Evolutionary conservation across 2,797 vertebrate genomes (phyloP).

Genomic region (Hoplostethus mediterraneus): DNA sequence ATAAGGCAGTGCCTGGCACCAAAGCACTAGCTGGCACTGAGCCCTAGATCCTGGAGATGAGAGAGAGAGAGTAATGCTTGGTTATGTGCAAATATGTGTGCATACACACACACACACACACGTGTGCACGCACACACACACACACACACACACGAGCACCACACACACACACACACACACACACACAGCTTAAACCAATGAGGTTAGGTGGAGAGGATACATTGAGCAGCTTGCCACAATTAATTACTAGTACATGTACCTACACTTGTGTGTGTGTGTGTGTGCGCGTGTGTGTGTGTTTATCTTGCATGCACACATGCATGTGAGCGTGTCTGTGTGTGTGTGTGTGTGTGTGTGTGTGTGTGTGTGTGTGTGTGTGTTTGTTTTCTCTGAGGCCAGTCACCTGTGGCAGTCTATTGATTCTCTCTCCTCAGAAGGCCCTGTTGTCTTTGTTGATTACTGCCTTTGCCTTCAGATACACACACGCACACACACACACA

Average conservation of each 20-base stretch:
- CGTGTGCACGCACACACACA: slow-evolving; percentile 29
- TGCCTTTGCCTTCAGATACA: slow-evolving; percentile 47
- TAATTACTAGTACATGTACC: slow-evolving; percentile 44
- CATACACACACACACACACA: slow-evolving; percentile 20
- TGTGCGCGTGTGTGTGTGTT: slow-evolving; percentile 46
- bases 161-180: slow-evolving; percentile 14
- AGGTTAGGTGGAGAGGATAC: slow-evolving; percentile 56
- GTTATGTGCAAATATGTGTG: slow-evolving; percentile 32
- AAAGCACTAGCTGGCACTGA: slow-evolving; percentile 81
- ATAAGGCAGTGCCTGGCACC: slow-evolving; percentile 90
- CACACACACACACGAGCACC: slow-evolving; percentile 26
- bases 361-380: slow-evolving; percentile 36
- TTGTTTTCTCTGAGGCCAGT: slow-evolving; percentile 54
- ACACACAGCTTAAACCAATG: slow-evolving; percentile 9
- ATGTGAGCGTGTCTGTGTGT: slow-evolving; percentile 31
- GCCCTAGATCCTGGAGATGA: slow-evolving; percentile 74
- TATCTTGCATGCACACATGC: slow-evolving; percentile 12
- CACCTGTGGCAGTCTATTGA: slow-evolving; percentile 76
- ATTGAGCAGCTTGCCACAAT: slow-evolving; percentile 44
- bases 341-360: slow-evolving; percentile 37
- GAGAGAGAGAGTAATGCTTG: slow-evolving; percentile 54
- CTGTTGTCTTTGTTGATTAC: slow-evolving; percentile 76
- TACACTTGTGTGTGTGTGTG: slow-evolving; percentile 43
- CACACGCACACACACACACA: slow-evolving; percentile 14
- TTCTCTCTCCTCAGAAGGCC: slow-evolving; percentile 61